These are phyloP conservation scores for Pseudopodoces humilis DNA, from an alignment of 2,113 vertebrate genomes.

Conservation along the genomic window DNA sequence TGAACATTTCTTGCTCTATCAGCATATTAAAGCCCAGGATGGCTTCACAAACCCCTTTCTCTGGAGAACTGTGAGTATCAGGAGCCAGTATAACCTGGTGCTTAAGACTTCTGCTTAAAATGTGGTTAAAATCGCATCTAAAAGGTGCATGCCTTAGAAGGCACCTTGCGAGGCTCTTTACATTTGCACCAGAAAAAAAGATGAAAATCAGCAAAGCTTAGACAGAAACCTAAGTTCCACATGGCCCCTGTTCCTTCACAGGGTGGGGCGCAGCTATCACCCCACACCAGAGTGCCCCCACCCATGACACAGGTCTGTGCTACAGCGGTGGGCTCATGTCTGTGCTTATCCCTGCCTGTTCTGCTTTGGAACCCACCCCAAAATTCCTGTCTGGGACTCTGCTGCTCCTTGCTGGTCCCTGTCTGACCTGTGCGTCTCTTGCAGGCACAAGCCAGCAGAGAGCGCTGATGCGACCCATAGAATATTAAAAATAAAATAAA, in stretches of 20 bases:
- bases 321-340: background rate
- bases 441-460: background rate
- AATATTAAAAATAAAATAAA: background rate
- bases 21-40: background rate
- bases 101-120: background rate
- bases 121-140: background rate
- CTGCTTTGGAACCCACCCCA: background rate
- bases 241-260: accelerated
- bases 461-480: background rate
- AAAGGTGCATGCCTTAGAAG: background rate
- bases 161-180: background rate
- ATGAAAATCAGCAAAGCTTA: background rate
- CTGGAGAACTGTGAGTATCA: background rate
- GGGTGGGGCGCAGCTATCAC: too few species aligned
- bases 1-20: background rate
- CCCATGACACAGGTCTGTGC: background rate
- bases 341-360: accelerated
- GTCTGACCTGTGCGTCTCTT: background rate
- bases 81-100: background rate
- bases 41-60: background rate
- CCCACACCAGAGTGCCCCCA: background rate
- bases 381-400: background rate
- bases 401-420: background rate
- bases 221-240: background rate
- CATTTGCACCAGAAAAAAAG: background rate